Percentiles rank a stretch among this genome's conserved stretches.
Conservation (phyloP, 2,113 vertebrate species). For the Archocentrus centrarchus region DNA sequence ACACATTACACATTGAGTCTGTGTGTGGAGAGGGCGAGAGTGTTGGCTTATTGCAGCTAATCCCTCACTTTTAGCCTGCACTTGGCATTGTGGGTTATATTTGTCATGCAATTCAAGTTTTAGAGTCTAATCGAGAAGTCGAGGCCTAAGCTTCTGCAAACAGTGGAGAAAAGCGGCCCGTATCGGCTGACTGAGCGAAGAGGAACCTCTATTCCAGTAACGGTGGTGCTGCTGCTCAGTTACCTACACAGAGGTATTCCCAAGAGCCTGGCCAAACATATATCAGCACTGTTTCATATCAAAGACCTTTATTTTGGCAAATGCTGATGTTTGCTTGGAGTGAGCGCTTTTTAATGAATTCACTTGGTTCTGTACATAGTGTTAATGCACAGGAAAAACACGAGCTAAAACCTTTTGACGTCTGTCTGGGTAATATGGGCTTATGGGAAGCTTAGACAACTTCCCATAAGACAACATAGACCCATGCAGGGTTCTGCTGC, state of each 20-base stretch:
- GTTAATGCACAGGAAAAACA: conserved; percentile 71
- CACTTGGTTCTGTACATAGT: conserved; percentile 67
- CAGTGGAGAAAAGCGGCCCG: conserved; percentile 30
- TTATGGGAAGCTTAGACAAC: conserved; percentile 69
- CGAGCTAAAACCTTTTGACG: conserved; percentile 63
- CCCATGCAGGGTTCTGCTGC: conserved; percentile 42
- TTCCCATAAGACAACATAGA: conserved; percentile 70
- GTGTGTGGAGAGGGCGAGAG: conserved; percentile 29
- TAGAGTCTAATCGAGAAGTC: conserved; percentile 69
- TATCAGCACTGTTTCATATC: conserved; percentile 71
- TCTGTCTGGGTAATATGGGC: conserved; percentile 69
- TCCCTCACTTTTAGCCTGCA: conserved; percentile 44
- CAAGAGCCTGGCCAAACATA: conserved; percentile 43
- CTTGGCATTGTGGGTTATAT: conserved; percentile 66
- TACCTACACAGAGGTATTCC: conserved; percentile 18
- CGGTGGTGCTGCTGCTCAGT: background rate
- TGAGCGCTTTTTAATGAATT: conserved; percentile 75
- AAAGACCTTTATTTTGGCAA: conserved; percentile 71
- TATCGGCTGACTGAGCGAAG: conserved; percentile 58
- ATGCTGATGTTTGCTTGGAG: conserved; percentile 65
- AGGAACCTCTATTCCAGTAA: conserved; percentile 57
- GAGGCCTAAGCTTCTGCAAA: conserved; percentile 69
- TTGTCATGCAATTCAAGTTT: conserved; percentile 68
- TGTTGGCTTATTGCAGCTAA: conserved; percentile 55
- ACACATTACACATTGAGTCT: conserved; percentile 43